Evolutionary conservation across 53 echinoderm and acorn worm species (phyloP), one percentile per base, ranked within the genome.

Genomic region (Luidia sarsii): DNA sequence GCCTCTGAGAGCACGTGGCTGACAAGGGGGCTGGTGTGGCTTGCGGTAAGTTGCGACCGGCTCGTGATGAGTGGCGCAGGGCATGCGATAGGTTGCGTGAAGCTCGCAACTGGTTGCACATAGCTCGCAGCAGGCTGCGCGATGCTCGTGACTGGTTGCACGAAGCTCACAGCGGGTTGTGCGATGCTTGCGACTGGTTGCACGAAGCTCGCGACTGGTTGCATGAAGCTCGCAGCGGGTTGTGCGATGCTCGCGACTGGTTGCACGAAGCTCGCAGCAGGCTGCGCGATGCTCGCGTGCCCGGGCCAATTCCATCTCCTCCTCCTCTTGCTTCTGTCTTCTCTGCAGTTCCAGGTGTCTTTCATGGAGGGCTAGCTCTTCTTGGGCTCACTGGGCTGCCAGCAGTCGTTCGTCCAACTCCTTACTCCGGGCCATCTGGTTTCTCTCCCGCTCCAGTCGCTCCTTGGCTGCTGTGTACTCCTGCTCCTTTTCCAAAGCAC

Each of bases 251-350:
- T n/a, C n/a, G n/a, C n/a, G n/a, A n/a, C n/a, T n/a, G n/a, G n/a
- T n/a, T n/a, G n/a, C n/a, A n/a, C n/a, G n/a, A n/a, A n/a, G n/a
- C n/a, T n/a, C n/a, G n/a, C n/a, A n/a, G n/a, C n/a, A n/a, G n/a
- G n/a, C n/a, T n/a, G n/a, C 1, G 61, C 57, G 11, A 3, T 5
- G 9, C 27, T 16, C 9, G 27, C 61, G 61, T 61, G 61, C 61
- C 61, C 28, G 31, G 33, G 61, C 31, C 61, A 61, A 32, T 29
- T 61, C 61, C 61, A 61, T 30, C 25, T 61, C 23, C 54, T 54
- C 54, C 15, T 54, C 54, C 6, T 54, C 54, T 20, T 54, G 54
- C n/a, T 20, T 54, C 21, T 20, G 61, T 33, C 32, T 61, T 61
- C 46, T 46, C 24, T 16, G 59, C 32, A 59, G 28, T 27, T 23